A percentile compares a stretch with the other conserved stretches of the same genome.
phyloP scores from a whole-genome alignment of 2,113 vertebrate genomes.

The Dicaeum eximium region DNA sequence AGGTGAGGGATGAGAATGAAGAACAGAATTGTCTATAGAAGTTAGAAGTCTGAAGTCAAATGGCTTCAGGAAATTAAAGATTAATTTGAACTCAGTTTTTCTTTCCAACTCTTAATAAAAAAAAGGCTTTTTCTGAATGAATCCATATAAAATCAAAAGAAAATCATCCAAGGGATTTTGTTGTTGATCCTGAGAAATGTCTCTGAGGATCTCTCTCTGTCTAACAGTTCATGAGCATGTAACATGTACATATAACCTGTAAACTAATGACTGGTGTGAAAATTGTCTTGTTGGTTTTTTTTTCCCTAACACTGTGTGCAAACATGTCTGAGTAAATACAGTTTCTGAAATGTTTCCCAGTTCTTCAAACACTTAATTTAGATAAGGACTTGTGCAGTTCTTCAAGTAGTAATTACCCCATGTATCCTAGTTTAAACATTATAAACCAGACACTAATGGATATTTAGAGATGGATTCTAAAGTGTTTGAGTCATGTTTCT shows the following conservation, averaged over 20 bases:
- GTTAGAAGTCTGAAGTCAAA: neutral
- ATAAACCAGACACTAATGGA: conserved; percentile 27
- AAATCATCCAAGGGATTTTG: neutral
- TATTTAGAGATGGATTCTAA: neutral
- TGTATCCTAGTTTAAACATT: conserved; percentile 43
- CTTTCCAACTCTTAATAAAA: neutral
- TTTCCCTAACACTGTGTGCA: neutral
- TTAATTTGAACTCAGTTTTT: neutral
- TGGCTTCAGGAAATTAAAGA: neutral
- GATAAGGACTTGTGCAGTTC: conserved; percentile 11
- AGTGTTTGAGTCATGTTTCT: neutral
- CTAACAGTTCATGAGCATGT: neutral
- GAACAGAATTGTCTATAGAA: neutral
- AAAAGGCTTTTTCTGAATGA: neutral
- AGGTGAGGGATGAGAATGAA: neutral
- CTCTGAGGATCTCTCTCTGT: neutral
- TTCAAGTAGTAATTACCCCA: conserved; percentile 26
- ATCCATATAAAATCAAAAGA: neutral
- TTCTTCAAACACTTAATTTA: conserved; percentile 65
- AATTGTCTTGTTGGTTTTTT: neutral
- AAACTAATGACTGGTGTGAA: conserved; percentile 17
- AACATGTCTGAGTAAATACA: conserved; percentile 49
- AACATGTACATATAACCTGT: neutral
- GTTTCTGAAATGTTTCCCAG: conserved; percentile 53
- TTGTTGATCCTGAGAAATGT: neutral